These are phyloP conservation scores for Balearica regulorum DNA, from an alignment of 2,797 vertebrate species.

Conservation along the genomic window DNA sequence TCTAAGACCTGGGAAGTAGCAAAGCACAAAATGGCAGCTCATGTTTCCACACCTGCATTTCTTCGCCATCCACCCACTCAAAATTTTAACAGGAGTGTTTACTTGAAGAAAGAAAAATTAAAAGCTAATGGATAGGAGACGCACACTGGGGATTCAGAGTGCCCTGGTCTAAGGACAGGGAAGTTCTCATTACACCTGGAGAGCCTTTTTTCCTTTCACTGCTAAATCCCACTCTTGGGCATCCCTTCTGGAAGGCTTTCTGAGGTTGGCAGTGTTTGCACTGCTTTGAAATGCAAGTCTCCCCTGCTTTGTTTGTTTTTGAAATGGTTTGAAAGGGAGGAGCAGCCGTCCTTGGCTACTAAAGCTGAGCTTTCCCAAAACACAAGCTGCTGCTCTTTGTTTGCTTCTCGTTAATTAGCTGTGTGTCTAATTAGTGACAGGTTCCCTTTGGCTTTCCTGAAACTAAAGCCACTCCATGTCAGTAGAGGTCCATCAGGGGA, in stretches of 20 bases:
- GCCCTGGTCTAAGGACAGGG: neutral
- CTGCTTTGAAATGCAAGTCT: constrained; percentile 62
- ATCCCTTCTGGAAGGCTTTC: constrained; percentile 30
- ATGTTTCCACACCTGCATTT: neutral
- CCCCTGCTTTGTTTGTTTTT: constrained; percentile 60
- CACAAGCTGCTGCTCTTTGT: constrained; percentile 67
- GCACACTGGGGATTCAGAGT: neutral
- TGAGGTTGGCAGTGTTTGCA: constrained; percentile 46
- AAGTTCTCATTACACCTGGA: constrained; percentile 34
- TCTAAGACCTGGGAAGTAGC: neutral
- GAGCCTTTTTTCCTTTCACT: constrained; percentile 43
- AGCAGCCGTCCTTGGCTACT: constrained; percentile 42
- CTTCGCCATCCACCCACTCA: neutral
- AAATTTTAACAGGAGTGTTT: constrained; percentile 10
- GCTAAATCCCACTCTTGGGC: constrained; percentile 38
- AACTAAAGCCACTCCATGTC: constrained; percentile 56
- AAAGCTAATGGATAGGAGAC: constrained; percentile 1
- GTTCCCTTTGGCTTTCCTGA: constrained; percentile 65
- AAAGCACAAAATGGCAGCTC: neutral
- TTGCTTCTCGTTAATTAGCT: constrained; percentile 71
- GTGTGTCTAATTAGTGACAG: constrained; percentile 71
- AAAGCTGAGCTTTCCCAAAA: constrained; percentile 63
- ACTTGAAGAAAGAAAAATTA: constrained; percentile 24
- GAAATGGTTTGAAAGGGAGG: constrained; percentile 41
- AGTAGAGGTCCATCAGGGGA: constrained; percentile 54